Percentiles rank a stretch among this genome's conserved stretches.
phyloP scores from a whole-genome alignment of 2,888 invertebrate species.

The Habrosyne pyritoides region DNA sequence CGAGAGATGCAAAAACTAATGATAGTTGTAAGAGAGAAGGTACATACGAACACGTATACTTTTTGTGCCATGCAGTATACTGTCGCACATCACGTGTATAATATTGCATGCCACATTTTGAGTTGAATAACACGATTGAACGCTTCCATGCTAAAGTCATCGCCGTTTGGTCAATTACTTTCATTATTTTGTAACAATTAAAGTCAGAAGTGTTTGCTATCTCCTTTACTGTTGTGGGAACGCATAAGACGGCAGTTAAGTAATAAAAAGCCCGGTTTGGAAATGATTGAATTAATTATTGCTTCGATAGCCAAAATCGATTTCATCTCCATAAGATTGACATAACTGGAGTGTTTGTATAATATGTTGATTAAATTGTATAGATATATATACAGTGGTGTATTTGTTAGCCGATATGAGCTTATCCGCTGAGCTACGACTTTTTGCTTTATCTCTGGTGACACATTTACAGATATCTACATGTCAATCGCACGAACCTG shows the following conservation, averaged over 20 bases:
- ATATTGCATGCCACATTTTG: constrained; percentile 40
- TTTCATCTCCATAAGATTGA: background rate
- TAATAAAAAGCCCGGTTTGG: background rate
- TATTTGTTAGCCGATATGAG: background rate
- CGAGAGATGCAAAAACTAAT: constrained; percentile 66
- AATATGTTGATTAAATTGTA: background rate
- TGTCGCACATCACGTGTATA: constrained; percentile 17
- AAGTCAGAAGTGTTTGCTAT: background rate
- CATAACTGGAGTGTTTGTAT: background rate
- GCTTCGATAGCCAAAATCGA: background rate
- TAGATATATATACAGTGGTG: background rate
- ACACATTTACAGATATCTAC: background rate
- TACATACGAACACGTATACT: constrained; percentile 40
- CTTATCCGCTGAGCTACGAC: background rate
- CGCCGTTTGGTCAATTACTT: too few relatives aligned
- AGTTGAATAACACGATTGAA: constrained; percentile 25
- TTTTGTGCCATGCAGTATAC: constrained; percentile 29
- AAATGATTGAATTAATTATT: background rate
- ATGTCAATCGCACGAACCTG: background rate
- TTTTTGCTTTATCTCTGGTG: background rate
- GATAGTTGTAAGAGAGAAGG: constrained; percentile 64
- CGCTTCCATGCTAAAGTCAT: constrained; percentile 18
- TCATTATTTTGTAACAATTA: too few relatives aligned
- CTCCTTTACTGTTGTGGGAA: background rate
- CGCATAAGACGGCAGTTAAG: background rate